These are phyloP conservation scores for Seira ritae DNA, from an alignment of 2,888 invertebrate genomes.

Conservation along the genomic window DNA sequence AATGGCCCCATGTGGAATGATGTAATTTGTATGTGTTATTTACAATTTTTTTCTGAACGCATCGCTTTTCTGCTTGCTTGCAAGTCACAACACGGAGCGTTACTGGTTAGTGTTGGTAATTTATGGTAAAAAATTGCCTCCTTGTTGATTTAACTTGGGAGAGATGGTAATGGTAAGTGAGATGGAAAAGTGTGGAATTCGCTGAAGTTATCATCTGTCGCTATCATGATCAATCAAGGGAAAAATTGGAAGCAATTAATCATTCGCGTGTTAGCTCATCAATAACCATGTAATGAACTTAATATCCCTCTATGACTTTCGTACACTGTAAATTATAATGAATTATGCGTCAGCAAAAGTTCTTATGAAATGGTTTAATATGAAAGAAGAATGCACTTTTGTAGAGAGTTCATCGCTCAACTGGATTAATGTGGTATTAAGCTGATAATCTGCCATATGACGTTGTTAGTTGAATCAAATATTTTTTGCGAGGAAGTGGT, in stretches of 20 bases:
- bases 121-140: background rate
- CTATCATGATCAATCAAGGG: background rate
- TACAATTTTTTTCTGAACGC: background rate
- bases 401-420: background rate
- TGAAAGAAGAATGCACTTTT: background rate
- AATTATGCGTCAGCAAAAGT: slow-evolving; percentile 6
- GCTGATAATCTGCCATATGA: background rate
- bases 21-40: background rate
- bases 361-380: background rate
- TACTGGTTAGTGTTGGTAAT: background rate
- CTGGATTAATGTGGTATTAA: slow-evolving; percentile 9
- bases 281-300: slow-evolving; percentile 16
- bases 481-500: slow-evolving; percentile 12
- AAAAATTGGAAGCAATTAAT: slow-evolving; percentile 14
- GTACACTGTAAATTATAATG: background rate
- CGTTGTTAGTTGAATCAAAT: too few relatives aligned
- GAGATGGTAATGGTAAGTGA: background rate
- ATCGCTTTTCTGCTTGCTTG: too few relatives aligned
- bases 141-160: background rate
- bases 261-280: slow-evolving; percentile 14
- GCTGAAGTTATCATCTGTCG: background rate
- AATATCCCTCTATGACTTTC: background rate
- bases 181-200: slow-evolving; percentile 7
- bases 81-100: too few relatives aligned
- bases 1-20: slow-evolving; percentile 24